Percentiles rank a stretch among this genome's conserved stretches.
These are phyloP conservation scores for Sapayoa aenigma DNA, from an alignment of 2,113 vertebrate genomes.

Conservation along the genomic window DNA sequence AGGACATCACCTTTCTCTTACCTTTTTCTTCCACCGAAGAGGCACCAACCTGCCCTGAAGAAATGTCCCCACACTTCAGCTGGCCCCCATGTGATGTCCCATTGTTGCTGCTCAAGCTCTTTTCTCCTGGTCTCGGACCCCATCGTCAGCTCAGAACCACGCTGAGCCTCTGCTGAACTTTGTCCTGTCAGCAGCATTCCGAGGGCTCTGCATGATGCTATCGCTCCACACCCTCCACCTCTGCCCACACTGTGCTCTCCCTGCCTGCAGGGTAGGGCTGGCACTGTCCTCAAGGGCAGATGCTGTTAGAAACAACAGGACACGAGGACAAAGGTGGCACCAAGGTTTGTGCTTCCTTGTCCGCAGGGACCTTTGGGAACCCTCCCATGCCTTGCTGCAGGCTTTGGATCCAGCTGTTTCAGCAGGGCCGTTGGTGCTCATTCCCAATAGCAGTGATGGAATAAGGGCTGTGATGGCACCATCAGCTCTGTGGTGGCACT, in stretches of 20 bases:
- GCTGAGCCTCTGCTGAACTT: background rate
- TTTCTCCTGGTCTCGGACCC: background rate
- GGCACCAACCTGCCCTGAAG: background rate
- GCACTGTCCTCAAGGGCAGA: background rate
- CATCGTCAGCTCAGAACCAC: fast-evolving
- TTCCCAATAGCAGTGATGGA: background rate
- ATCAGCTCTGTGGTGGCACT: background rate
- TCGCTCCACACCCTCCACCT: background rate
- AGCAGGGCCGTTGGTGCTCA: fast-evolving
- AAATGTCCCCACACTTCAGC: background rate
- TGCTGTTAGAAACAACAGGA: background rate
- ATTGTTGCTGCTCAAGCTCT: fast-evolving
- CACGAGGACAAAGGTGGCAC: background rate
- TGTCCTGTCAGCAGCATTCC: background rate
- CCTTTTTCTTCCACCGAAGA: background rate
- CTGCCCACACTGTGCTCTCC: background rate
- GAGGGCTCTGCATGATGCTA: background rate
- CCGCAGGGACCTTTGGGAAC: background rate
- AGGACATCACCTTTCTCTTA: background rate
- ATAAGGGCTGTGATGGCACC: background rate
- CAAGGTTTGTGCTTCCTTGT: background rate
- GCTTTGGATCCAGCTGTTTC: background rate
- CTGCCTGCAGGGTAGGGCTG: background rate
- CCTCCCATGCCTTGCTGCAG: fast-evolving
- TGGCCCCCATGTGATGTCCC: background rate